A percentile compares a stretch with the other conserved stretches of the same genome.
These are phyloP conservation scores for Drosophila rubida DNA, from an alignment of 2,888 invertebrate species.

Conservation along the genomic window DNA sequence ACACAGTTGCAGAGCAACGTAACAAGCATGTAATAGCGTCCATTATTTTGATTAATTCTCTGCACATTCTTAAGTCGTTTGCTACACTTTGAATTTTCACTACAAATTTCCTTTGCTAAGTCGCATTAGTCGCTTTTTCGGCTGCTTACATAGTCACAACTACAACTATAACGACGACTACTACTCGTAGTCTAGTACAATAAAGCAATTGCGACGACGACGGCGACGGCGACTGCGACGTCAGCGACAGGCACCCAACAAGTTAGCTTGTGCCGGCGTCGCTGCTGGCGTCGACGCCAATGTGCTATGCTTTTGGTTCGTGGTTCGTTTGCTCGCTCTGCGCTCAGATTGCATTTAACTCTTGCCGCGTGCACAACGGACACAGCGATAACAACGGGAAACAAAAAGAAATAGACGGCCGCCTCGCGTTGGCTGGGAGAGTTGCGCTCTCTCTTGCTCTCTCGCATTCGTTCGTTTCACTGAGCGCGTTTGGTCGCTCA, in stretches of 20 bases:
- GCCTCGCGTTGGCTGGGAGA: slow-evolving; percentile 60
- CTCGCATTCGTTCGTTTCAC: slow-evolving; percentile 38
- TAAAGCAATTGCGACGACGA: slow-evolving; percentile 14
- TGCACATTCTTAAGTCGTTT: slow-evolving; percentile 23
- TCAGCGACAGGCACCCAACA: slow-evolving; percentile 25
- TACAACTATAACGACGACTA: neutral
- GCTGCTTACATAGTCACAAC: slow-evolving; percentile 16
- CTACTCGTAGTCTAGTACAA: slow-evolving; percentile 16
- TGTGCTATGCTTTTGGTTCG: slow-evolving; percentile 37
- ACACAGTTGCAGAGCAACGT: neutral
- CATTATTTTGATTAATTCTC: slow-evolving; percentile 17
- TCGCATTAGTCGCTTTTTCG: slow-evolving; percentile 69
- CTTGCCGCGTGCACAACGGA: slow-evolving; percentile 77
- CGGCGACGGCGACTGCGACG: slow-evolving; percentile 24
- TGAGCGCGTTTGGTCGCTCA: slow-evolving; percentile 14
- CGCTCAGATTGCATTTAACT: slow-evolving; percentile 78
- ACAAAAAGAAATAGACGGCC: slow-evolving; percentile 25
- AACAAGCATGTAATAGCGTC: slow-evolving; percentile 12
- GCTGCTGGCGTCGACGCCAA: slow-evolving; percentile 44
- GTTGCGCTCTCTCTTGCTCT: slow-evolving; percentile 44
- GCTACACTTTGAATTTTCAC: slow-evolving; percentile 22
- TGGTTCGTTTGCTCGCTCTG: slow-evolving; percentile 31
- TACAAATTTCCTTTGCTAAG: slow-evolving; percentile 54
- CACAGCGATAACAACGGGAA: slow-evolving; percentile 58
- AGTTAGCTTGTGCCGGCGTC: slow-evolving; percentile 30